phyloP scores from a whole-genome alignment of 2,797 vertebrate genomes.

The Pygocentrus nattereri region DNA sequence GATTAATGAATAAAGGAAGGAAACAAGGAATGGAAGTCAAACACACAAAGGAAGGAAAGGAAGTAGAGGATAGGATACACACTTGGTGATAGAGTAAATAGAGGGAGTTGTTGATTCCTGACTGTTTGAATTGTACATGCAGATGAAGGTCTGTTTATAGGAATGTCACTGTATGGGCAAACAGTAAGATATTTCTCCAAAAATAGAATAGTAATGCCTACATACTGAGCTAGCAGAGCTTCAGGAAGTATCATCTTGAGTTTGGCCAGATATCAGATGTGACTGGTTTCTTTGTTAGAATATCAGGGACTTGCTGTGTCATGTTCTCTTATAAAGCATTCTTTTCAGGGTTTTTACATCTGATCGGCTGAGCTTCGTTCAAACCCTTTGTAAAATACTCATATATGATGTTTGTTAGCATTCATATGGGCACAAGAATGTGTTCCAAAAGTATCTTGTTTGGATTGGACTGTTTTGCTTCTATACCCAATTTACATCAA shows the following conservation, averaged over 20 bases:
- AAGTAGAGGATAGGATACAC: neutral
- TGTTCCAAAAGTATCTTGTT: too few species aligned
- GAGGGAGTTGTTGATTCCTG: neutral
- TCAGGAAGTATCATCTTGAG: neutral
- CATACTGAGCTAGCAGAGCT: neutral
- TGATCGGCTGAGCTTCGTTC: neutral
- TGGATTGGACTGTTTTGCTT: too few species aligned
- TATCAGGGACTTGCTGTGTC: neutral
- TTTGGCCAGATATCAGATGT: neutral
- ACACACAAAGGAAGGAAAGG: constrained; percentile 20
- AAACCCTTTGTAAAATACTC: too few species aligned
- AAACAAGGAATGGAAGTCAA: neutral
- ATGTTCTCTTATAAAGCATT: neutral
- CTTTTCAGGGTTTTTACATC: neutral
- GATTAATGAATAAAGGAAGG: constrained; percentile 17
- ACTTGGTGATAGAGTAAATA: neutral
- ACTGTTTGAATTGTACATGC: neutral
- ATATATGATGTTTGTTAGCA: too few species aligned
- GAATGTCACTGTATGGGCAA: neutral
- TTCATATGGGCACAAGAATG: too few species aligned
- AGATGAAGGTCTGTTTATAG: constrained; percentile 5
- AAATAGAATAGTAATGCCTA: neutral
- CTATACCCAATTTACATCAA: too few species aligned
- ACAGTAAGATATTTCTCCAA: constrained; percentile 8
- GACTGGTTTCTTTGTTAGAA: neutral